Conservation (phyloP, 2,888 invertebrate species). For the Melinopterus prodromus region DNA sequence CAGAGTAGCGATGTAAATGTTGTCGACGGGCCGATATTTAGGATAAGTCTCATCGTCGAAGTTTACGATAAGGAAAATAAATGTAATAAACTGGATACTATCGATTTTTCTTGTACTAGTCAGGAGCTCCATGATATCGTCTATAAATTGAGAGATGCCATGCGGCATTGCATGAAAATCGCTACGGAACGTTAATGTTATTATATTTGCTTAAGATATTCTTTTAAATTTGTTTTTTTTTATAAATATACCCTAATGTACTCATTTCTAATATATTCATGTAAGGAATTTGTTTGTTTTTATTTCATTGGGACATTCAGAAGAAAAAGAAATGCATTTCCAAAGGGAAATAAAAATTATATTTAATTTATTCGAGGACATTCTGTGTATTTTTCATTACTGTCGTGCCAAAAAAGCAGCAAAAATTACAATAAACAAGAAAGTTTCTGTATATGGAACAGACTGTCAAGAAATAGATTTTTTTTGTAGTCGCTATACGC, state of each 20-base stretch:
- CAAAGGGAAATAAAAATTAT: no score
- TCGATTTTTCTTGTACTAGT: conserved; percentile 69
- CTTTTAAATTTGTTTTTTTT: neutral
- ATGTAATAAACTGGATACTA: conserved; percentile 57
- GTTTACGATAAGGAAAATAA: conserved; percentile 57
- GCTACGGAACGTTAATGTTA: conserved; percentile 44
- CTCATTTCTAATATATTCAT: neutral
- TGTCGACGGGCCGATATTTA: conserved; percentile 56
- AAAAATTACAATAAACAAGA: no score
- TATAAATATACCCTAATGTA: neutral
- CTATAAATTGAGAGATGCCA: conserved; percentile 71
- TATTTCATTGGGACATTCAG: neutral
- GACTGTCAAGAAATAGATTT: no score
- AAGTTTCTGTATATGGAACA: no score
- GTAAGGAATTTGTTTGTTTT: neutral
- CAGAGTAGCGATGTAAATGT: conserved; percentile 54
- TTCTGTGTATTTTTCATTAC: no score
- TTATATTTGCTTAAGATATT: neutral
- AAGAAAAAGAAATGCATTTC: no score
- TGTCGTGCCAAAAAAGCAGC: no score
- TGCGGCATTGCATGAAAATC: conserved; percentile 69
- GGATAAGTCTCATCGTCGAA: conserved; percentile 54
- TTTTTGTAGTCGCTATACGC: no score
- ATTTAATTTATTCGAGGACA: no score
- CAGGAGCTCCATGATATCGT: conserved; percentile 73